These are phyloP conservation scores for Bradypus variegatus DNA, from an alignment of 2,797 vertebrate species.

Conservation along the genomic window DNA sequence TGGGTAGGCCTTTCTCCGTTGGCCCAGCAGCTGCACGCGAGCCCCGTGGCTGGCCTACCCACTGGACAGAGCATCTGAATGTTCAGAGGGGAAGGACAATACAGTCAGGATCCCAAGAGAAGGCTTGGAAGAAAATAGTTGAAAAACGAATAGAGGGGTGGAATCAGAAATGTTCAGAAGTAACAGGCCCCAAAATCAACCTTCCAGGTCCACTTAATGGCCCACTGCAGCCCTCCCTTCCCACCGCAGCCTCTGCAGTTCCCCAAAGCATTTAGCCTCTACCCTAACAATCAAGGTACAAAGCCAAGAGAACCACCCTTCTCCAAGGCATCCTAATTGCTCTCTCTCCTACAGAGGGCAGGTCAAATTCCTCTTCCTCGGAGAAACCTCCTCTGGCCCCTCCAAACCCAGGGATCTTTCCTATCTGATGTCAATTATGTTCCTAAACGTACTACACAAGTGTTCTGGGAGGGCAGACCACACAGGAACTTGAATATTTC, in stretches of 20 bases:
- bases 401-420: rapidly evolving
- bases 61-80: too few relatives aligned
- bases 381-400: too few relatives aligned
- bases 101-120: neutral
- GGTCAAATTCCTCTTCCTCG: neutral
- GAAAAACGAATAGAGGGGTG: too few relatives aligned
- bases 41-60: neutral
- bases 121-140: neutral
- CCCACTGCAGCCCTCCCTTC: neutral
- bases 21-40: neutral
- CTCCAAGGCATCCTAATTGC: rapidly evolving
- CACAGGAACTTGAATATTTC: rapidly evolving
- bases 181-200: neutral
- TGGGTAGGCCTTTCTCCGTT: rapidly evolving
- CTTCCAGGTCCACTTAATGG: neutral
- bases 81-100: neutral
- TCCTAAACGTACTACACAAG: neutral
- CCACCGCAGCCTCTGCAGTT: too few relatives aligned
- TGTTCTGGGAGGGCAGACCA: rapidly evolving
- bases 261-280: too few relatives aligned
- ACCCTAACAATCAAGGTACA: neutral
- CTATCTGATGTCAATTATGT: rapidly evolving
- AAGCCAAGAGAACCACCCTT: rapidly evolving
- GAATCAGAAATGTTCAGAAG: neutral
- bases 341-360: too few relatives aligned